Evolutionary conservation across 2,888 invertebrate genomes (phyloP).

Genomic region (Zelleria hepariella): DNA sequence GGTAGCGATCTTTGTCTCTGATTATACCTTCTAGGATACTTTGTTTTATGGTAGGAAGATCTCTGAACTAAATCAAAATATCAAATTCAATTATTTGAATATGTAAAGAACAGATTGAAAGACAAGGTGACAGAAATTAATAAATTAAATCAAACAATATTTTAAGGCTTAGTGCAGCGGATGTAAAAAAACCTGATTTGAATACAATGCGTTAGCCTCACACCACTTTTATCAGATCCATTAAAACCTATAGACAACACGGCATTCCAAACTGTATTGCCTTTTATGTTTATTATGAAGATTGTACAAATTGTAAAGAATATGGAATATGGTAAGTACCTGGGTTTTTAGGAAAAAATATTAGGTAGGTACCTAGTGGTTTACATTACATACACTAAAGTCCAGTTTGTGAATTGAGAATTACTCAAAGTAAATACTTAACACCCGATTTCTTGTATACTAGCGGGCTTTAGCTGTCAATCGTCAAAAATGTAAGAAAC

Average conservation of each 20-base stretch:
- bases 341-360: neutral
- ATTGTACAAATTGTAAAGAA: neutral
- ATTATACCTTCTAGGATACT: no score
- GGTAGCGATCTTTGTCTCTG: no score
- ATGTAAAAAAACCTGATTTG: conserved; percentile 11
- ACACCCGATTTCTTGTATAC: no score
- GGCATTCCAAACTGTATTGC: neutral
- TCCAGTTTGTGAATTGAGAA: no score
- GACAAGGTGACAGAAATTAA: neutral
- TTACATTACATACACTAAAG: no score
- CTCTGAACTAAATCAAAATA: no score
- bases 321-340: neutral
- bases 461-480: no score
- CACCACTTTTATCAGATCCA: neutral
- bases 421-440: no score
- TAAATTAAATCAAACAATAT: neutral
- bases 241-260: neutral
- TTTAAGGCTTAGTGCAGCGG: neutral
- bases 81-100: neutral
- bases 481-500: no score
- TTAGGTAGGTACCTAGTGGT: no score
- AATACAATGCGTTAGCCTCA: conserved; percentile 11
- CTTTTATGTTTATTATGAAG: neutral
- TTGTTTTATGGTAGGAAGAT: no score
- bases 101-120: neutral